Evolutionary conservation across 1,140 invertebrate genomes (phyloP).

Genomic region (Hydropsyche tenuis): DNA sequence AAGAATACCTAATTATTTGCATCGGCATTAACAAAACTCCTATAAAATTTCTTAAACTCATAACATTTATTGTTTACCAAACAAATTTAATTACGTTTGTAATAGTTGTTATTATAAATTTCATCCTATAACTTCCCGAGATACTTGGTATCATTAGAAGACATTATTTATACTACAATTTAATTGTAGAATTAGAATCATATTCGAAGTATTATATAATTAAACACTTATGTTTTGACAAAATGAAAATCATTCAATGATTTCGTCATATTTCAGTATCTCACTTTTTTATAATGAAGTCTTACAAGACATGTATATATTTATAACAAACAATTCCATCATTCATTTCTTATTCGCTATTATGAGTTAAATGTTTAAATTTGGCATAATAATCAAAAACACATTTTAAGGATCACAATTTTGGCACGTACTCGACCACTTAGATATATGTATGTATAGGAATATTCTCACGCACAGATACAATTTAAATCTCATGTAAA

Average conservation of each 20-base stretch:
- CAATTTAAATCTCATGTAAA: slow-evolving; percentile 1
- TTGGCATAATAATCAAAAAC: slow-evolving; percentile 32
- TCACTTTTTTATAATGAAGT: slow-evolving; percentile 9
- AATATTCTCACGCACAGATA: slow-evolving; percentile 2
- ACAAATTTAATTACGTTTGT: neutral
- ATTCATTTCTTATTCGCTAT: slow-evolving; percentile 19
- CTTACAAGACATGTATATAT: slow-evolving; percentile 7
- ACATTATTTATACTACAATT: neutral
- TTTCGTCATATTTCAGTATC: slow-evolving; percentile 11
- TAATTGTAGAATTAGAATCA: slow-evolving; percentile 7
- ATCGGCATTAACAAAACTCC: neutral
- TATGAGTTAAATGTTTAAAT: slow-evolving; percentile 28
- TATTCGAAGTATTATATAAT: neutral
- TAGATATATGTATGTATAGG: slow-evolving; percentile 6
- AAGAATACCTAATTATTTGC: neutral
- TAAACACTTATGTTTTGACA: slow-evolving; percentile 14
- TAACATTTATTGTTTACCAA: neutral
- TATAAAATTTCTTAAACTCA: slow-evolving; percentile 18
- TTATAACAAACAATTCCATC: slow-evolving; percentile 30
- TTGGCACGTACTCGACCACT: slow-evolving; percentile 30
- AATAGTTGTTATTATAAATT: slow-evolving; percentile 3
- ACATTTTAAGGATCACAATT: slow-evolving; percentile 38
- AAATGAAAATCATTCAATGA: slow-evolving; percentile 21
- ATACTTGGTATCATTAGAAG: slow-evolving; percentile 22
- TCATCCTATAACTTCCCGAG: neutral